Conservation (phyloP, 2,797 vertebrate genomes). For the Spinibarbus caldwelli region DNA sequence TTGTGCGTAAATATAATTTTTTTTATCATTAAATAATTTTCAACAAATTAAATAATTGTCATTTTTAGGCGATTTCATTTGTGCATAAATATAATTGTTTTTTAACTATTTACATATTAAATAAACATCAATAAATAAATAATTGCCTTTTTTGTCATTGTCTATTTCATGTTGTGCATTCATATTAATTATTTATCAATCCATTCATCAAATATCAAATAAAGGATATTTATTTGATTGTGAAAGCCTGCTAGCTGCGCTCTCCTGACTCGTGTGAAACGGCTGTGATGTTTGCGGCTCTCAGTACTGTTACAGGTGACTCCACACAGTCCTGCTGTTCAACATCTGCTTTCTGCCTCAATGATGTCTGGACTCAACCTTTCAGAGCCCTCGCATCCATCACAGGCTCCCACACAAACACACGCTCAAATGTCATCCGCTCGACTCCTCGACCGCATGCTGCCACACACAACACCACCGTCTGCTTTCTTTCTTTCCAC, state of each 20-base stretch:
- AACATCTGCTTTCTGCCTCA: slow-evolving; percentile 43
- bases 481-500: not conserved
- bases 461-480: not conserved
- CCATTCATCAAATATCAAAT: no score
- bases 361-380: slow-evolving; percentile 14
- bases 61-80: not conserved
- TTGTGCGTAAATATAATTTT: not conserved
- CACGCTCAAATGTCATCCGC: slow-evolving; percentile 19
- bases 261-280: no score
- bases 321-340: slow-evolving; percentile 38
- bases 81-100: no score
- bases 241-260: not conserved
- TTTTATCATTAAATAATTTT: not conserved
- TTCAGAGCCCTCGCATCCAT: slow-evolving; percentile 3
- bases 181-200: no score
- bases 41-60: not conserved
- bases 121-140: no score
- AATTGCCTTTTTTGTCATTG: no score
- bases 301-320: not conserved
- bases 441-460: slow-evolving; percentile 3
- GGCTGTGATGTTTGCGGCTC: no score
- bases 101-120: no score
- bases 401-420: not conserved
- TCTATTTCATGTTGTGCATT: no score
- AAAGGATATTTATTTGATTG: no score